These are phyloP conservation scores for Coracias cyanogaster DNA, from an alignment of 2,797 vertebrate genomes.

Conservation along the genomic window DNA sequence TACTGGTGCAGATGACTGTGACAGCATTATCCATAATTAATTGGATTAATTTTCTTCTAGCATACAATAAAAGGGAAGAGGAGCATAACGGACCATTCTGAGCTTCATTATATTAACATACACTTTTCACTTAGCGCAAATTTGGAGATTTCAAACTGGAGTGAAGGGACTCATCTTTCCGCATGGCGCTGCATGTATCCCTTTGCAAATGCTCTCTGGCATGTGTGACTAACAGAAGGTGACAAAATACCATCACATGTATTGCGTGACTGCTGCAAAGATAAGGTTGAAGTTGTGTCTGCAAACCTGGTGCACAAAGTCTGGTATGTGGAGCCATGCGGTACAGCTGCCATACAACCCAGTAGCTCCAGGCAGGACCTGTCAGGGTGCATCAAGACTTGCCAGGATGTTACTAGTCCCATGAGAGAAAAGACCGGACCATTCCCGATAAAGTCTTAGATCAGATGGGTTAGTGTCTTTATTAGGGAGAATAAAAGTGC, in stretches of 20 bases:
- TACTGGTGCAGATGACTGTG: background rate
- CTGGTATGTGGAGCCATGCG: accelerated
- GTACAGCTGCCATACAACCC: background rate
- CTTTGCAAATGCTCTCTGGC: background rate
- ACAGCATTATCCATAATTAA: background rate
- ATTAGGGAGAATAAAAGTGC: background rate
- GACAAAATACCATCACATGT: background rate
- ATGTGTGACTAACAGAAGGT: background rate
- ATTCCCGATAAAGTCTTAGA: background rate
- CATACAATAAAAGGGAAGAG: background rate
- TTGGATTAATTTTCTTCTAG: background rate
- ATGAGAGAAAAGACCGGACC: background rate
- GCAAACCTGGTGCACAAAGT: background rate
- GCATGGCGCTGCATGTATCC: accelerated
- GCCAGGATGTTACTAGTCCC: background rate
- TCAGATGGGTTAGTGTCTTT: background rate
- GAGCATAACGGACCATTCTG: background rate
- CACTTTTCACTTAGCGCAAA: background rate
- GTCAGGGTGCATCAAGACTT: background rate
- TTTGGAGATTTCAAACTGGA: background rate
- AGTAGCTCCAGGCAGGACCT: background rate
- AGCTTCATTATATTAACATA: accelerated
- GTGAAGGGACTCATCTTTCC: background rate
- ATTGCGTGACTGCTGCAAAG: background rate
- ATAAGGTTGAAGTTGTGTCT: accelerated